phyloP scores from a whole-genome alignment of 2,797 vertebrate species.

The Sebastiscus tertius region DNA sequence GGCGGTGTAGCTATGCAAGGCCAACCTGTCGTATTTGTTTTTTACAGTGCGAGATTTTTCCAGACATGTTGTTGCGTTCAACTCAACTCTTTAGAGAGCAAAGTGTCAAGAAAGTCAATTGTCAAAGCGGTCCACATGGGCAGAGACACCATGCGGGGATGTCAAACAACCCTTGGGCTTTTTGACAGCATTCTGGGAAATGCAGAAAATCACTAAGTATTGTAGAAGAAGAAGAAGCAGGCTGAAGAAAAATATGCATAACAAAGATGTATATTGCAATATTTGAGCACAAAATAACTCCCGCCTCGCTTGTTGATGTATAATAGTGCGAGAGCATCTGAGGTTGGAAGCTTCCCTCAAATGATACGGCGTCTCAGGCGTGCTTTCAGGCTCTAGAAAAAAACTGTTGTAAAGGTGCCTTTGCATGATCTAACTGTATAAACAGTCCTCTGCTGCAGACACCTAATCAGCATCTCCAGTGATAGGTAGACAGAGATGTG shows the following conservation, averaged over 20 bases:
- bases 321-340: background rate
- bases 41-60: background rate
- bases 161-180: background rate
- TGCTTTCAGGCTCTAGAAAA: conserved; percentile 13
- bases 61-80: background rate
- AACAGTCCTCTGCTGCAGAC: conserved; percentile 17
- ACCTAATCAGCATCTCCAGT: conserved; percentile 26
- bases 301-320: background rate
- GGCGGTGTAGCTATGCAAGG: background rate
- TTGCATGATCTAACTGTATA: conserved; percentile 26
- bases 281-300: conserved; percentile 13
- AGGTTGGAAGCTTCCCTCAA: background rate
- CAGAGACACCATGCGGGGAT: background rate
- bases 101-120: background rate
- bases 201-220: background rate
- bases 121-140: background rate
- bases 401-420: conserved; percentile 8
- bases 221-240: background rate
- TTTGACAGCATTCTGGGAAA: conserved; percentile 7
- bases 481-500: conserved; percentile 24
- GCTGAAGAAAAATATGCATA: background rate
- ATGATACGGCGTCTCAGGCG: conserved; percentile 18
- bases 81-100: background rate
- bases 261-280: conserved; percentile 12
- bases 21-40: background rate